phyloP scores from a whole-genome alignment of 2,113 vertebrate species.

The Isurus oxyrinchus region DNA sequence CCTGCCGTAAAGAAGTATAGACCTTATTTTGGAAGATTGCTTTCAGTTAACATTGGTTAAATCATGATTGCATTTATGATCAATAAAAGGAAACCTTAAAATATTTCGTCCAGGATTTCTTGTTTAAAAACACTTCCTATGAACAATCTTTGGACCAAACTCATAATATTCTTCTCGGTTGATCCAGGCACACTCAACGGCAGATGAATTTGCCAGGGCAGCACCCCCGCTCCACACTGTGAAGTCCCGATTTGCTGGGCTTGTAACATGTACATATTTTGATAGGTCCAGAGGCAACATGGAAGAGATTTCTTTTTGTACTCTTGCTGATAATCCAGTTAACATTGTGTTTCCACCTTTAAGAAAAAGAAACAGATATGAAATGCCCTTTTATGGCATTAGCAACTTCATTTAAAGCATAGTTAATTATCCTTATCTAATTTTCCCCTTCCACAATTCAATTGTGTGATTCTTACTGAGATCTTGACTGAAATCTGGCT shows the following conservation, averaged over 20 bases:
- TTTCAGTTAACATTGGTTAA: neutral
- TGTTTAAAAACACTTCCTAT: conserved; percentile 63
- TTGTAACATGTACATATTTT: conserved; percentile 46
- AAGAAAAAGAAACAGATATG: neutral
- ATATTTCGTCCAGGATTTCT: neutral
- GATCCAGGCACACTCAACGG: conserved; percentile 55
- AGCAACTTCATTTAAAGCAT: neutral
- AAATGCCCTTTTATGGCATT: neutral
- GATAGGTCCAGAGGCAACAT: conserved; percentile 45
- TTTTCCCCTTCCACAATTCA: neutral
- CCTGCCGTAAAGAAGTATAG: neutral
- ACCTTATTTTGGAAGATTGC: conserved; percentile 1
- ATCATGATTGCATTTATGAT: conserved; percentile 7
- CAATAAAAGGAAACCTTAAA: neutral
- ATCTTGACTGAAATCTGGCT: neutral
- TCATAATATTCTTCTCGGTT: conserved; percentile 57
- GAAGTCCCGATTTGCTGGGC: conserved; percentile 54
- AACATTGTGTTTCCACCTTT: conserved; percentile 63
- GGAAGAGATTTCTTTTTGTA: conserved; percentile 50
- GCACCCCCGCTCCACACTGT: conserved; percentile 61
- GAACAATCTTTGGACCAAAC: conserved; percentile 54
- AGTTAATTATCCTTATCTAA: neutral
- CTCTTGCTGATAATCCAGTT: conserved; percentile 52
- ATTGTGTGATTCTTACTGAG: neutral
- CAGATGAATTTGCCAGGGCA: conserved; percentile 49